Base-by-base conservation (phyloP, 2,797 vertebrate species). In the Urocyon cinereoargenteus region DNA sequence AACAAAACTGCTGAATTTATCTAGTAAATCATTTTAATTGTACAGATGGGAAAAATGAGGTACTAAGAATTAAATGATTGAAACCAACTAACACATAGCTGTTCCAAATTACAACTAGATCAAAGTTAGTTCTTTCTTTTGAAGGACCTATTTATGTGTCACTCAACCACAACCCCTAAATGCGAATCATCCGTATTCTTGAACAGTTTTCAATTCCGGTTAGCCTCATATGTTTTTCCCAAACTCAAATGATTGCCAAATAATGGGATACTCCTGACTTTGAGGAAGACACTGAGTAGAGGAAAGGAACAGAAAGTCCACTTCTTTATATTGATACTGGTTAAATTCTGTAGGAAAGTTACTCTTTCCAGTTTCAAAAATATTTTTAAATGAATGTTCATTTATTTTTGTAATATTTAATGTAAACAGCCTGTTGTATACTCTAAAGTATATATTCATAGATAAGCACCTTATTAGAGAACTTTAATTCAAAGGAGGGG, bases 1-100 rank as follows among this genome's bases (percentile, higher is more conserved):
- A 86, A n/a, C 61, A 86, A 68, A 93, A 84, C 72, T 91, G 51
- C 12, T 73, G 22, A 89, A 78, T 72, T 85, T 90, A 83, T 36
- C 62, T 83, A 97, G 45, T 31, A 79, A 87, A 95, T 34, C 26
- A 75, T 8, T 66, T 94, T 75, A 89, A 78, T 57, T 73, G 72
- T 86, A 94, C 31, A 62, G 79, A 57, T 45, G 11, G 16, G 28
- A 53, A 93, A 82, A 95, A 34, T 77, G 14, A 89, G 22, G 36
- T 49, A 49, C 53, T 91, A 57, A 68, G 53, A 72, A 72, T n/a
- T 55, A 68, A 77, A 14, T 66, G 14, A 66, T 62, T 61, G 49
- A 49, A 53, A 36, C 12, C 34, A 81, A 90, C 4, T 31, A 83
- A 83, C 21, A 72, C n/a, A 91, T 1, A 72, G 19, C 51, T 51